Evolutionary conservation across 2,797 vertebrate genomes (phyloP), one percentile per base, ranked within the genome.

Genomic region (Acipenser transmontanus): DNA sequence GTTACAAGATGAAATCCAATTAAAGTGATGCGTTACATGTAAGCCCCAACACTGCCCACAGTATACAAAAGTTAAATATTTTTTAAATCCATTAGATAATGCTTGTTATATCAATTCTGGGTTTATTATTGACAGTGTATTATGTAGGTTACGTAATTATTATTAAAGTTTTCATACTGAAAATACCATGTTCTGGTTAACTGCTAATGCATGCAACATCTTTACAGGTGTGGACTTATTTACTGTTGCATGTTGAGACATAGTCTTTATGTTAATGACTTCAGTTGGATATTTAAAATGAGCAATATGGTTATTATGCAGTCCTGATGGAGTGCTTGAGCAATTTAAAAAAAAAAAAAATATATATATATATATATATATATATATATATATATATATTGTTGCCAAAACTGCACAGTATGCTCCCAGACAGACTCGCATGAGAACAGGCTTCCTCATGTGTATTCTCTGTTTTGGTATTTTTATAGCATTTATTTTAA

Each of bases 231-330:
- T 64, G 49, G 7, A 11, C 47, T 63, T 50, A 11, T 4, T 7
- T 62, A 64, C 54, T 69, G 49, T 67, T 83, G 78, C 86, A 88
- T 87, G 85, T 72, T 77, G 76, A 78, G 73, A 78, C 78, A 69
- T 66, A 69, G 68, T 49, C 47, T 74, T 50, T 71, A 71, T 73
- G 69, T 78, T 73, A 71, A 54, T 68, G 56, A 34, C 34, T 57
- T 68, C 56, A 70, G 69, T 74, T 73, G 6, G 75, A 66, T 64
- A 74, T 61, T 65, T 71, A 69, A 70, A 59, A 62, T 66, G 66
- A 72, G 73, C 66, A 73, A 78, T 71, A 61, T 48, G 59, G 1
- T 7, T 49, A 11, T 65, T 66, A 61, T 52, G 67, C 66, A 71
- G 75, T 69, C 59, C 69, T 73, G 74, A 81, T 76, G 70, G 66